Evolutionary conservation across 2,797 vertebrate species (phyloP).

Genomic region (Bovichtus variegatus): DNA sequence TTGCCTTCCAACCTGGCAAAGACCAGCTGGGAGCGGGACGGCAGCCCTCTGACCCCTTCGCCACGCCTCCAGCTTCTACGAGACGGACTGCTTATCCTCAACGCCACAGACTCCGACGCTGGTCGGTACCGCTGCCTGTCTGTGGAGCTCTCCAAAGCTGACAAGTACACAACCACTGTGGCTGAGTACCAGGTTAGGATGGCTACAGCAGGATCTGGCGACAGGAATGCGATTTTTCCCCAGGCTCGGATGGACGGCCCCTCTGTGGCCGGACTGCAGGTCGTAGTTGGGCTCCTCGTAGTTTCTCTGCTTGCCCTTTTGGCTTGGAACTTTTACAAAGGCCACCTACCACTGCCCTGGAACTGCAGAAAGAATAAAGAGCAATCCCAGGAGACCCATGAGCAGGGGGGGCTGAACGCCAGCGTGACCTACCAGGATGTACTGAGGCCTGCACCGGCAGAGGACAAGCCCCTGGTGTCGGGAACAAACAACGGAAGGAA

Average conservation of each 20-base stretch:
- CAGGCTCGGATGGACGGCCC: slow-evolving; percentile 33
- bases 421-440: not conserved
- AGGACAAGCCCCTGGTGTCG: slow-evolving; percentile 56
- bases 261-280: slow-evolving; percentile 63
- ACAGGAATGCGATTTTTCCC: rapidly evolving
- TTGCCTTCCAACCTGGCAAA: slow-evolving; percentile 80
- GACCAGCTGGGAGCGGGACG: slow-evolving; percentile 72
- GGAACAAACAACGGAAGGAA: slow-evolving; percentile 40
- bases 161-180: slow-evolving; percentile 45
- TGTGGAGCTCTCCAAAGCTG: slow-evolving; percentile 71
- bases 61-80: slow-evolving; percentile 56
- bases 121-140: slow-evolving; percentile 83
- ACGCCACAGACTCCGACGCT: slow-evolving; percentile 29
- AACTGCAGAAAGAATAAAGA: slow-evolving; percentile 20
- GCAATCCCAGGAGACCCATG: not conserved
- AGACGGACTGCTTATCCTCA: slow-evolving; percentile 78
- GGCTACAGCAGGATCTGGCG: not conserved
- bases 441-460: not conserved
- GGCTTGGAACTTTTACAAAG: slow-evolving; percentile 83
- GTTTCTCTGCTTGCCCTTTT: slow-evolving; percentile 74
- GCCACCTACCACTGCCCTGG: slow-evolving; percentile 69
- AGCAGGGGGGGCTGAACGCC: slow-evolving; percentile 5
- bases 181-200: slow-evolving; percentile 69
- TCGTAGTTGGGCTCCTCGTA: slow-evolving; percentile 58
- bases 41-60: slow-evolving; percentile 36